Percentiles rank a stretch among this genome's conserved stretches.
Conservation (phyloP, 2,888 invertebrate species). For the Leptinotarsa haldemani region DNA sequence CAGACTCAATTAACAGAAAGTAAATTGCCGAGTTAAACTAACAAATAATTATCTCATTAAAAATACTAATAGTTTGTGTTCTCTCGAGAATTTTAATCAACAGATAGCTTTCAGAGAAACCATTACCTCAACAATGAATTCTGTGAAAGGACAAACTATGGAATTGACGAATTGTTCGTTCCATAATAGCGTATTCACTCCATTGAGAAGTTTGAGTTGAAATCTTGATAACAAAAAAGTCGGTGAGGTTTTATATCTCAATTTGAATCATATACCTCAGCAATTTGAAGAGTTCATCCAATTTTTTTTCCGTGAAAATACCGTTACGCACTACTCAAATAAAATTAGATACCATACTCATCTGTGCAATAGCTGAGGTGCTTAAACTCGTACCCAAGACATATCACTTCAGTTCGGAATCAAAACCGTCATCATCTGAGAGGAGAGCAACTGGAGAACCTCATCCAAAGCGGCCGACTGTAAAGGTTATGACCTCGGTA, state of each 20-base stretch:
- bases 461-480: too few relatives aligned
- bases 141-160: constrained; percentile 3
- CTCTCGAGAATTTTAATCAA: constrained; percentile 2
- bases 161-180: neutral
- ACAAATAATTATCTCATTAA: constrained; percentile 13
- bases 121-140: constrained; percentile 1
- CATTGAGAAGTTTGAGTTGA: neutral
- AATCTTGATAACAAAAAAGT: neutral
- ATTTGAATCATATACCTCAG: neutral
- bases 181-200: neutral
- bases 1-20: neutral
- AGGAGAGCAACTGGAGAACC: too few relatives aligned
- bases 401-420: too few relatives aligned
- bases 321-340: too few relatives aligned
- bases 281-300: neutral
- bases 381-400: too few relatives aligned
- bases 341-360: too few relatives aligned
- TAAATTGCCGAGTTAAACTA: neutral
- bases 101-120: constrained; percentile 19
- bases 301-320: too few relatives aligned
- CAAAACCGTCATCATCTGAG: too few relatives aligned
- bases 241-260: neutral
- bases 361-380: too few relatives aligned
- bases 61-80: neutral
- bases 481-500: too few relatives aligned